Evolutionary conservation across 1,140 invertebrate species (phyloP).

Genomic region (Scaptomyza montana): DNA sequence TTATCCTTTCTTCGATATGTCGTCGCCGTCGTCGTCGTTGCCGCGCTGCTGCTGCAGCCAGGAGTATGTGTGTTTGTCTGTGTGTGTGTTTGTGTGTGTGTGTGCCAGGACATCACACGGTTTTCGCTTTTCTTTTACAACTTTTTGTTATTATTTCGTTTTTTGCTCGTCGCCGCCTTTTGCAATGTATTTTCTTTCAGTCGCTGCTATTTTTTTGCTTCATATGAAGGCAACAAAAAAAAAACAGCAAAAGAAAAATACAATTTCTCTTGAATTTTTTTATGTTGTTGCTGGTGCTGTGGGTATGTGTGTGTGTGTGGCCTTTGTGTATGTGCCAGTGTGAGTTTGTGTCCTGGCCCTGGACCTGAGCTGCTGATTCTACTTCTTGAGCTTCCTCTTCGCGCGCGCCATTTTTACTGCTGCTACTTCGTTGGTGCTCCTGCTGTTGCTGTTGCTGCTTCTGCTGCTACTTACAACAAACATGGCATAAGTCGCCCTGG

Average conservation of each 20-base stretch:
- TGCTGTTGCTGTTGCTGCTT: constrained; percentile 28
- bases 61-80: constrained; percentile 16
- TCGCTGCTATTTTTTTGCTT: constrained; percentile 76
- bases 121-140: constrained; percentile 81
- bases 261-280: constrained; percentile 76
- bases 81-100: constrained; percentile 41
- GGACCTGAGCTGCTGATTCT: constrained; percentile 54
- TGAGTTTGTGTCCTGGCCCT: constrained; percentile 40
- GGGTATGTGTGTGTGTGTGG: constrained; percentile 38
- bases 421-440: constrained; percentile 16
- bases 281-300: constrained; percentile 46
- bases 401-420: constrained; percentile 73
- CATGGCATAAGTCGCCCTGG: constrained; percentile 69
- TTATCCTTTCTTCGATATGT: constrained; percentile 79
- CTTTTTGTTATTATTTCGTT: constrained; percentile 82
- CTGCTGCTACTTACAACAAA: constrained; percentile 76
- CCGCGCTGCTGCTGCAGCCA: constrained; percentile 7
- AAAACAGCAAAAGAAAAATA: constrained; percentile 53
- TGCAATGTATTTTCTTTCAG: constrained; percentile 78
- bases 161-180: constrained; percentile 69
- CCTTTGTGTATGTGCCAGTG: constrained; percentile 15
- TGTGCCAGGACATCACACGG: constrained; percentile 76
- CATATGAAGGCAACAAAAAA: constrained; percentile 56
- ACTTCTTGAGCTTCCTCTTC: constrained; percentile 79
- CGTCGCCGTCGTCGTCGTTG: constrained; percentile 46